Percentiles rank a stretch among this genome's conserved stretches.
Evolutionary conservation across 1,140 invertebrate genomes (phyloP).

Genomic region (Drosophila tristis): DNA sequence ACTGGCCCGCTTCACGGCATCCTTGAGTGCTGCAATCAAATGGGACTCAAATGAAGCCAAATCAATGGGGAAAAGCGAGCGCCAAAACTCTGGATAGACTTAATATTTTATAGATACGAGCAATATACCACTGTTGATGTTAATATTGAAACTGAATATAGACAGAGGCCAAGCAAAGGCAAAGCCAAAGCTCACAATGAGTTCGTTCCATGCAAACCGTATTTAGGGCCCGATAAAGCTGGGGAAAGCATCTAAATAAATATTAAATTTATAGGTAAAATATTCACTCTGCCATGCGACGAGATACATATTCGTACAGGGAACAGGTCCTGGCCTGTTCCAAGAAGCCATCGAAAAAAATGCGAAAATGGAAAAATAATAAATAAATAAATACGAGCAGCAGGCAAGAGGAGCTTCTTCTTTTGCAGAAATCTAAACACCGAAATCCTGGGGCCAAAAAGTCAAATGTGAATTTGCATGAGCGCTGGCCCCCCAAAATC

Average conservation of each 20-base stretch:
- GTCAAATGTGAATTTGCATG: conserved; percentile 71
- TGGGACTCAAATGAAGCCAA: conserved; percentile 24
- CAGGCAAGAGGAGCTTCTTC: conserved; percentile 1
- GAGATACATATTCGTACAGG: conserved; percentile 35
- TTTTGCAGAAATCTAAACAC: not conserved
- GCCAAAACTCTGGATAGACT: conserved; percentile 1
- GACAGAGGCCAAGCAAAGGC: no score
- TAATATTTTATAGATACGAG: no score
- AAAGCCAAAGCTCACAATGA: conserved; percentile 20
- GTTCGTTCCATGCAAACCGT: conserved; percentile 29
- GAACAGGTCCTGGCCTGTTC: not conserved
- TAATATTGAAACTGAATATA: conserved; percentile 42
- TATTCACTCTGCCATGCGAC: conserved; percentile 68
- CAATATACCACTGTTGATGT: not conserved
- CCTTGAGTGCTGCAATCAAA: conserved; percentile 87
- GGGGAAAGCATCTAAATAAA: conserved; percentile 37
- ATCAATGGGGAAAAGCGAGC: conserved; percentile 13
- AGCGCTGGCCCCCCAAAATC: conserved; percentile 45
- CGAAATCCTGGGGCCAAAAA: conserved; percentile 61
- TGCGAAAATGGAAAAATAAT: conserved; percentile 36
- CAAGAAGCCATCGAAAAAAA: conserved; percentile 1
- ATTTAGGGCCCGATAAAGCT: conserved; percentile 30
- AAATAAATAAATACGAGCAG: conserved; percentile 14
- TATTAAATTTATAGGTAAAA: conserved; percentile 75
- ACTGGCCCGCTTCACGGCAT: conserved; percentile 89